Conservation (phyloP, 2,797 vertebrate genomes). For the Parotocinclus haroldoi region DNA sequence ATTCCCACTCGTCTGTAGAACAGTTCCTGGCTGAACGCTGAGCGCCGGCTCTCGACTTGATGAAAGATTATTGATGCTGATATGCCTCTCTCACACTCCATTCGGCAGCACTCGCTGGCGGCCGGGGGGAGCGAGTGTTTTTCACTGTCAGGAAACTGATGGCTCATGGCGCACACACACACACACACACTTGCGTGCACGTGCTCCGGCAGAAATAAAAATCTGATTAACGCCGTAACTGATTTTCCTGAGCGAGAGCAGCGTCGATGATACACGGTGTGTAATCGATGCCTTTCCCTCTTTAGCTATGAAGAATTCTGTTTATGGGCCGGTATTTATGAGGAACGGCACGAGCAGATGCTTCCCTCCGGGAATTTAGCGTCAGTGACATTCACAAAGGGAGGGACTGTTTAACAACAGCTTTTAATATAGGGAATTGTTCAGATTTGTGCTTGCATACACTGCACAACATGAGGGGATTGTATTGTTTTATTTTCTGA, state of each 20-base stretch:
- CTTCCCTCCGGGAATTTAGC: neutral
- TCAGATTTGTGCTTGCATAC: too few species aligned
- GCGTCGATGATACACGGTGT: slow-evolving; percentile 50
- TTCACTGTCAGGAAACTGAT: slow-evolving; percentile 73
- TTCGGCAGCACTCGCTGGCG: slow-evolving; percentile 62
- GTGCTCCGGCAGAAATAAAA: slow-evolving; percentile 48
- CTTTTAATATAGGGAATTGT: too few species aligned
- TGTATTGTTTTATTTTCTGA: too few species aligned
- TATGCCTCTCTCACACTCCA: slow-evolving; percentile 62
- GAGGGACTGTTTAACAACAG: too few species aligned
- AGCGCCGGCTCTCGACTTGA: slow-evolving; percentile 65
- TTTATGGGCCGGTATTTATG: slow-evolving; percentile 13
- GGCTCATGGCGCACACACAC: slow-evolving; percentile 54
- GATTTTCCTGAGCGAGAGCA: slow-evolving; percentile 59
- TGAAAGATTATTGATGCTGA: slow-evolving; percentile 81
- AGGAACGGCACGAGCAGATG: neutral
- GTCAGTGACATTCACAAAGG: neutral
- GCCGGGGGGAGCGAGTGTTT: slow-evolving; percentile 66
- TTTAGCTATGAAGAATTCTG: slow-evolving; percentile 18
- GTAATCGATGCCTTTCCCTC: slow-evolving; percentile 18
- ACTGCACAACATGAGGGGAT: too few species aligned
- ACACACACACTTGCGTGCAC: slow-evolving; percentile 4
- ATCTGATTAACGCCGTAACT: slow-evolving; percentile 70
- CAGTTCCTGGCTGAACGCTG: slow-evolving; percentile 63
- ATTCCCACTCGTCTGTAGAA: slow-evolving; percentile 75